A percentile compares a stretch with the other conserved stretches of the same genome.
These are phyloP conservation scores for Ciconia nigra DNA, from an alignment of 2,797 vertebrate species.

Conservation along the genomic window DNA sequence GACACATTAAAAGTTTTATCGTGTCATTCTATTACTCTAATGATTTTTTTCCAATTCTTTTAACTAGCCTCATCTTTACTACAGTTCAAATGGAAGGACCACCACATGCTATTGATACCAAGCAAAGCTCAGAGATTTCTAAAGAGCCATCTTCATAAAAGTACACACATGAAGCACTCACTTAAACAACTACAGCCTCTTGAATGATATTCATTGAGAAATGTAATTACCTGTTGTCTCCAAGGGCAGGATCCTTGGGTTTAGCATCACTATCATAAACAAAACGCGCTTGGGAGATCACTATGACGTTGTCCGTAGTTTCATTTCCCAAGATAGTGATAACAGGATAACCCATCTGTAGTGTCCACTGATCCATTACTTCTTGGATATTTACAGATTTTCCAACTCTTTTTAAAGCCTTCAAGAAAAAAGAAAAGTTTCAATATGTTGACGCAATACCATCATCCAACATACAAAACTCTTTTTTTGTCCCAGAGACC, in stretches of 20 bases:
- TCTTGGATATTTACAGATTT: slow-evolving; percentile 91
- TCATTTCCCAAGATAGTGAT: slow-evolving; percentile 91
- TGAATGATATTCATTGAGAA: background rate
- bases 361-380: slow-evolving; percentile 98
- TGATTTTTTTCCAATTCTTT: background rate
- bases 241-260: slow-evolving; percentile 69
- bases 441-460: background rate
- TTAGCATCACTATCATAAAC: slow-evolving; percentile 86
- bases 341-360: slow-evolving; percentile 97
- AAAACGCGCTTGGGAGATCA: slow-evolving; percentile 91
- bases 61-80: background rate
- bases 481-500: background rate
- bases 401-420: slow-evolving; percentile 92
- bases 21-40: background rate
- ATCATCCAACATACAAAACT: background rate
- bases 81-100: background rate
- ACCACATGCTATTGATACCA: background rate
- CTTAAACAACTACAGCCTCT: background rate
- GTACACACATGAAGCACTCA: background rate
- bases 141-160: background rate
- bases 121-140: background rate
- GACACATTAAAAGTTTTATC: background rate
- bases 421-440: slow-evolving; percentile 50
- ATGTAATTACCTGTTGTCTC: slow-evolving; percentile 82
- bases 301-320: slow-evolving; percentile 82